Evolutionary conservation across 2,797 vertebrate species (phyloP), one percentile per base, ranked within the genome.

Genomic region (Sebastes alutus): DNA sequence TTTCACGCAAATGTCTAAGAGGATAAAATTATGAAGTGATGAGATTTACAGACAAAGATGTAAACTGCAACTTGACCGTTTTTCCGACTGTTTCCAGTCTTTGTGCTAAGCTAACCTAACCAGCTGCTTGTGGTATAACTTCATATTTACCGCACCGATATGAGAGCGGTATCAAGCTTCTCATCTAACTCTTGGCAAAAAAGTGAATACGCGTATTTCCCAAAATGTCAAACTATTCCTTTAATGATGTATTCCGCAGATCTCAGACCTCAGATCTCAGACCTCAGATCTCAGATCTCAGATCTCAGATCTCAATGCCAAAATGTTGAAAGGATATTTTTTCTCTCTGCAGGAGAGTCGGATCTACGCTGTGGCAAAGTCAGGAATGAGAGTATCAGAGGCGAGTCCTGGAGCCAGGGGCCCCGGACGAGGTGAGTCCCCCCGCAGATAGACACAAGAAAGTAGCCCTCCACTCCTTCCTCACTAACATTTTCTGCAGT

Each of bases 321-420:
- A 30, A 16, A 29, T 42, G 18, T 16, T 63, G n/a, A 18, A 33
- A 3, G 4, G 72, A 38, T 54, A 13, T 64, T 68, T 78, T 30
- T 56, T 62, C 5, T 69, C 58, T 55, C 89, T 96, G 59, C 93
- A 99, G 98, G 98, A 99, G 92, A 97, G 97, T 88, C 96, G 97
- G 27, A 99, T 99, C 89, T 99, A 99, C 2, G 97, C 97, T 0
- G 96, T 99, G 83, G 98, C 98, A 11, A 97, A 96, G 56, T 97
- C 96, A 38, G 98, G 98, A 86, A 97, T 99, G 97, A 96, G 95
- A 85, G 94, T 99, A 12, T 99, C 98, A 0, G 98, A 98, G 72
- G 93, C 91, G 12, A 63, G 93, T 56, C 68, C 84, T 29, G 95
- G 89, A 89, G 94, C 90, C 68, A 94, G 95, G 18, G 80, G 93